Conservation (phyloP, 1,140 invertebrate species). For the Cyphomyrmex costatus region DNA sequence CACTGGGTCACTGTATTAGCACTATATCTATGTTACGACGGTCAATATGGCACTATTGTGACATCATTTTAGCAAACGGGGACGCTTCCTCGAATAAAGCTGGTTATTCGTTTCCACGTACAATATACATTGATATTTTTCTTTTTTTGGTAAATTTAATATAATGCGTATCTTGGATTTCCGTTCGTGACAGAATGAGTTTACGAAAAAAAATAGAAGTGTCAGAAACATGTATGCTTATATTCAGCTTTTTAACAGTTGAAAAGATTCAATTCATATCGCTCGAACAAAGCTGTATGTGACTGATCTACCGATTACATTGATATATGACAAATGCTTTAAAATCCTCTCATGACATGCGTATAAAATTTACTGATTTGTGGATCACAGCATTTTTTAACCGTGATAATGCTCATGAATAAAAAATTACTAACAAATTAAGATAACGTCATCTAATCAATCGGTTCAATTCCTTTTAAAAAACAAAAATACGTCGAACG, state of each 20-base stretch:
- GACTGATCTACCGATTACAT: constrained; percentile 8
- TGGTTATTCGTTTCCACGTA: neutral
- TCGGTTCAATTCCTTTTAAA: neutral
- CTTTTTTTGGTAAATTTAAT: constrained; percentile 9
- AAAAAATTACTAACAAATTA: neutral
- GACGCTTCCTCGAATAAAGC: constrained; percentile 4
- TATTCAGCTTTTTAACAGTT: neutral
- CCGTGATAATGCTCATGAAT: neutral
- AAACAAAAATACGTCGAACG: neutral
- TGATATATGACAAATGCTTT: constrained; percentile 18
- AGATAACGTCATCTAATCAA: neutral
- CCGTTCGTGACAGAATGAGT: neutral
- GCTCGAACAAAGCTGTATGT: constrained; percentile 25
- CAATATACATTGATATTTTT: neutral
- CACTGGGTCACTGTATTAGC: constrained; percentile 45
- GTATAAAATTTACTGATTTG: constrained; percentile 28
- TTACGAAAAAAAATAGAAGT: constrained; percentile 6
- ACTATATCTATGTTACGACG: constrained; percentile 37
- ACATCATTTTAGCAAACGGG: constrained; percentile 34
- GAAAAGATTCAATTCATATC: neutral
- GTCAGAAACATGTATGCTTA: constrained; percentile 16
- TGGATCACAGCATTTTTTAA: neutral
- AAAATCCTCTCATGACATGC: constrained; percentile 14
- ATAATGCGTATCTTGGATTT: neutral
- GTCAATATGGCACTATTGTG: constrained; percentile 10